Evolutionary conservation across 1,140 invertebrate genomes (phyloP).

Genomic region (Glomeris maerens): DNA sequence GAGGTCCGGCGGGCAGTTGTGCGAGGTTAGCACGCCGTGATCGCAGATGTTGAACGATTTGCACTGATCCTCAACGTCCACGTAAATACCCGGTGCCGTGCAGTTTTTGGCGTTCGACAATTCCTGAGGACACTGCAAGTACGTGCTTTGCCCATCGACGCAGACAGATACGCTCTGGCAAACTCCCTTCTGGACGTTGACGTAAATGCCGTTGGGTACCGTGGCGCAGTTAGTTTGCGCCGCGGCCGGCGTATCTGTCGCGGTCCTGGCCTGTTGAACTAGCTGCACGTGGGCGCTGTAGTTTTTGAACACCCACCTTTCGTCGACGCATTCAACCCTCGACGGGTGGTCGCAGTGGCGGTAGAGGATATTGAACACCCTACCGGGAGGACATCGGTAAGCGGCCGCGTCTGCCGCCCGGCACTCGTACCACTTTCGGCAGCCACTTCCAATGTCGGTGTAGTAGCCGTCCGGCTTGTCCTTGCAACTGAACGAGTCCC

Average conservation of each 20-base stretch:
- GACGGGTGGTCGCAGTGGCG: not conserved
- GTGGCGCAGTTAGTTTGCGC: not conserved
- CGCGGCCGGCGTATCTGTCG: not conserved
- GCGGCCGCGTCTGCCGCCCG: not conserved
- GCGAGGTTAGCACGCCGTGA: not conserved
- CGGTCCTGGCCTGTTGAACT: not conserved
- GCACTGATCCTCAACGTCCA: not conserved
- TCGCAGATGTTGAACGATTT: not conserved
- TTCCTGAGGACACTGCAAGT: not conserved
- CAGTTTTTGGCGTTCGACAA: not conserved
- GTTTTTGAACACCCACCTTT: not conserved
- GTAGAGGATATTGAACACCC: not conserved
- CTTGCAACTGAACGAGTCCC: not conserved
- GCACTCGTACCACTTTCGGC: not conserved
- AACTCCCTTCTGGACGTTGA: not conserved
- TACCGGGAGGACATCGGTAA: not conserved
- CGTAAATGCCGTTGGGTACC: not conserved
- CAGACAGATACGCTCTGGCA: not conserved
- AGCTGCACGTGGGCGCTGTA: not conserved
- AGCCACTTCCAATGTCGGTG: not conserved
- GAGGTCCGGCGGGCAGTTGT: not conserved
- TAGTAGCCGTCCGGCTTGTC: not conserved
- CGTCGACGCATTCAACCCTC: not conserved
- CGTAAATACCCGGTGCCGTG: not conserved
- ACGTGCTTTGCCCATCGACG: not conserved